phyloP scores from a whole-genome alignment of 2,888 invertebrate species.

The Drosophila parthenogenetica region DNA sequence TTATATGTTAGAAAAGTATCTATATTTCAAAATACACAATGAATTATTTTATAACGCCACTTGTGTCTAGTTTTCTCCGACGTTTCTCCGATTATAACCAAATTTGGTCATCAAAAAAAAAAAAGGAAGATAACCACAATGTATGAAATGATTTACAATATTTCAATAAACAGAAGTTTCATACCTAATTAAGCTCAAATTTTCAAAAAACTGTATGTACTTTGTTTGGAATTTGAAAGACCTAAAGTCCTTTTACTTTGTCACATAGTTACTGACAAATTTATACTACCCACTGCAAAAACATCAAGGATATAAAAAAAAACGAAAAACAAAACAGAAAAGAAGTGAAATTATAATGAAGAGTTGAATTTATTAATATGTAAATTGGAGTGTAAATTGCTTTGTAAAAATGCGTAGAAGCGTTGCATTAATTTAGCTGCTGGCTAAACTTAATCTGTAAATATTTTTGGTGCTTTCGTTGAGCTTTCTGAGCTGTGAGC shows the following conservation, averaged over 20 bases:
- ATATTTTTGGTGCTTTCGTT: constrained; percentile 18
- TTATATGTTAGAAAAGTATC: not conserved
- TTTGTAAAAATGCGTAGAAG: constrained; percentile 61
- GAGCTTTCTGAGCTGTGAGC: not conserved
- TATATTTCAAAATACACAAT: not conserved
- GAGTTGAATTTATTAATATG: constrained; percentile 66
- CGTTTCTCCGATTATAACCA: no score
- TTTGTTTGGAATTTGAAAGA: not conserved
- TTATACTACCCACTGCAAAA: not conserved
- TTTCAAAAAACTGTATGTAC: no score
- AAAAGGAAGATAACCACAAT: no score
- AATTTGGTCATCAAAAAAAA: not conserved
- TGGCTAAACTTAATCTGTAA: constrained; percentile 69
- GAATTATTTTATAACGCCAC: no score
- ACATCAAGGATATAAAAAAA: constrained; percentile 1
- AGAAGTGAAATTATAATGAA: constrained; percentile 37
- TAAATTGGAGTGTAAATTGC: constrained; percentile 69
- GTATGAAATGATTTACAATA: not conserved
- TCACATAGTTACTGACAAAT: not conserved
- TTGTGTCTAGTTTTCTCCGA: no score
- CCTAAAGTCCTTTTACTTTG: not conserved
- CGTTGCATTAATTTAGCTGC: constrained; percentile 63
- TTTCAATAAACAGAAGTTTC: not conserved
- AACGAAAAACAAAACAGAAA: not conserved
- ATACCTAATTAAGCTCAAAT: not conserved